Conservation (phyloP, 1,140 invertebrate species). For the Argopecten irradians region DNA sequence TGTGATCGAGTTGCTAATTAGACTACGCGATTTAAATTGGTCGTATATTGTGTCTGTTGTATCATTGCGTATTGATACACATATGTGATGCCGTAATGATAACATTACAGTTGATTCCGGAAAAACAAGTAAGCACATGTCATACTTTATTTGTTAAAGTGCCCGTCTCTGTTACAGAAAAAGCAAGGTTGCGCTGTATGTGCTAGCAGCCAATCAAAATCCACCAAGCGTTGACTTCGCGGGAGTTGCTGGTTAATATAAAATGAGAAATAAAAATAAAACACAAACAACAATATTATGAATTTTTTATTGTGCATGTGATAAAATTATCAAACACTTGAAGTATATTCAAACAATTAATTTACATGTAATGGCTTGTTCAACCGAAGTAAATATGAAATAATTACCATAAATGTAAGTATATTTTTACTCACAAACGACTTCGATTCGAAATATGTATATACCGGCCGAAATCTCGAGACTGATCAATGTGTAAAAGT, state of each 20-base stretch:
- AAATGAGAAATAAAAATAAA: not conserved
- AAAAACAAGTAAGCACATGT: too few species aligned
- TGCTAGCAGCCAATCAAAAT: not conserved
- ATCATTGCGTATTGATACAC: too few species aligned
- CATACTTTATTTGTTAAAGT: not conserved
- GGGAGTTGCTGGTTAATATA: not conserved
- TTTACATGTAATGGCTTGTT: too few species aligned
- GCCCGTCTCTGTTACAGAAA: not conserved
- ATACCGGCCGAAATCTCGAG: not conserved
- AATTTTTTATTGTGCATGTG: not conserved
- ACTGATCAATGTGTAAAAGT: slow-evolving; percentile 16
- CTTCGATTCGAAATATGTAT: not conserved
- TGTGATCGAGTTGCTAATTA: too few species aligned
- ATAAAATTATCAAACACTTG: not conserved
- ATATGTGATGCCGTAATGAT: too few species aligned
- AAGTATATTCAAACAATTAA: too few species aligned
- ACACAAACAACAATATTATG: not conserved
- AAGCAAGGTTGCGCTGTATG: not conserved
- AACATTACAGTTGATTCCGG: too few species aligned
- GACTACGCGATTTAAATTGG: too few species aligned
- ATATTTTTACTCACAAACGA: not conserved
- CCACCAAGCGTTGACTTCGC: slow-evolving; percentile 13
- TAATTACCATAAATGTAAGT: not conserved
- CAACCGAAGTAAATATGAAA: not conserved
- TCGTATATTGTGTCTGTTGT: too few species aligned